These are phyloP conservation scores for Peromyscus californicus DNA, from an alignment of 2,113 vertebrate genomes.

Conservation along the genomic window DNA sequence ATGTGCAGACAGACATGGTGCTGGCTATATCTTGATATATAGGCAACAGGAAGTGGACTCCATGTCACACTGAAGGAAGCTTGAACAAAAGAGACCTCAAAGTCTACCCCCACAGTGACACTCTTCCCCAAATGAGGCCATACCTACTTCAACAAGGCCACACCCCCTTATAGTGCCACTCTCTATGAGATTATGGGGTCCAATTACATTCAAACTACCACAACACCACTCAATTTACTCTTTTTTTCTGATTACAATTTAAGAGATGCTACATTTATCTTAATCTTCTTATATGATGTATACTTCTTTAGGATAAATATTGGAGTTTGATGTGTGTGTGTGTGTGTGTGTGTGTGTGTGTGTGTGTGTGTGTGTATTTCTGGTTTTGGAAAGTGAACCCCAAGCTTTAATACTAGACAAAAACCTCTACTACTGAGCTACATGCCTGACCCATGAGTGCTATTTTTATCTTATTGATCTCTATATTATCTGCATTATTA, in stretches of 20 bases:
- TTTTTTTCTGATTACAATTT: constrained; percentile 15
- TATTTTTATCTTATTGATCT: not conserved
- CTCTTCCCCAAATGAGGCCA: too few relatives aligned
- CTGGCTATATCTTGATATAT: not conserved
- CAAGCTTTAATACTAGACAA: not conserved
- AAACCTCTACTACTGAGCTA: not conserved
- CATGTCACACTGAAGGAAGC: not conserved
- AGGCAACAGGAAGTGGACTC: not conserved
- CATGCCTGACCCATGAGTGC: too few relatives aligned
- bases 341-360: not conserved
- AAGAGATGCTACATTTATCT: not conserved
- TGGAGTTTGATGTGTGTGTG: not conserved
- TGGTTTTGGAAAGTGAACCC: not conserved
- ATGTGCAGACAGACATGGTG: not conserved
- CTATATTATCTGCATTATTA: too few relatives aligned
- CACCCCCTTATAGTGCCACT: not conserved
- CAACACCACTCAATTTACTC: not conserved
- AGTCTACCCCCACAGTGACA: not conserved
- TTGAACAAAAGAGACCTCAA: not conserved
- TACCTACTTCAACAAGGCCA: too few relatives aligned
- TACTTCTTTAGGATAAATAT: not conserved
- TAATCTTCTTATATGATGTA: not conserved
- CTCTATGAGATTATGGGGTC: not conserved
- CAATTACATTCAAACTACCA: not conserved
- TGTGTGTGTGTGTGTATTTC: too few relatives aligned